Evolutionary conservation across 2,888 invertebrate genomes (phyloP).

Genomic region (Geotrupes spiniger): DNA sequence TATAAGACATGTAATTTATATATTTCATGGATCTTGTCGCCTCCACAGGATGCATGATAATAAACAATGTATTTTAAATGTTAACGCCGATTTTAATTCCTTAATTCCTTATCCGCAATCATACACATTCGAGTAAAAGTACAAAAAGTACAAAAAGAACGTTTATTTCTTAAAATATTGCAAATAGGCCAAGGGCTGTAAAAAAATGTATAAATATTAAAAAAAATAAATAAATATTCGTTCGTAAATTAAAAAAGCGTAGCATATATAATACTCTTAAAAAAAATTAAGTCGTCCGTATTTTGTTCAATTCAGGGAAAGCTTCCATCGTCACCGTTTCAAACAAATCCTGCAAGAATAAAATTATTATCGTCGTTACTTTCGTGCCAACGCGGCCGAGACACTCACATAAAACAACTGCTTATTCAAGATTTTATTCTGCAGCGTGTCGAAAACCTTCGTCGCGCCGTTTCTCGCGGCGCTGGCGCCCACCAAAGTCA

Average conservation of each 20-base stretch:
- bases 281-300: too few species aligned
- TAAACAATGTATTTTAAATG: conserved; percentile 46
- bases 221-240: conserved; percentile 8
- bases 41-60: conserved; percentile 45
- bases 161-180: too few species aligned
- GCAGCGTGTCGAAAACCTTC: conserved; percentile 83
- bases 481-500: conserved; percentile 80
- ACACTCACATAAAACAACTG: conserved; percentile 84
- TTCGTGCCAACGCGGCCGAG: not conserved
- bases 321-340: conserved; percentile 66
- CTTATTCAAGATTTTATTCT: conserved; percentile 82
- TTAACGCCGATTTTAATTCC: conserved; percentile 25
- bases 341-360: conserved; percentile 61
- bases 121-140: too few species aligned
- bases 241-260: too few species aligned
- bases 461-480: conserved; percentile 80
- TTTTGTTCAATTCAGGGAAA: conserved; percentile 61
- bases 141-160: too few species aligned
- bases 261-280: too few species aligned
- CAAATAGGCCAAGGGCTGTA: too few species aligned
- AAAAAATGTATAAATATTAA: not conserved
- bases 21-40: conserved; percentile 44
- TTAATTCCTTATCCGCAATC: not conserved
- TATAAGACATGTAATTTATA: conserved; percentile 33
- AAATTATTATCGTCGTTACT: not conserved